Base-by-base conservation (phyloP, 2,113 vertebrate species). In the Barbus barbus region DNA sequence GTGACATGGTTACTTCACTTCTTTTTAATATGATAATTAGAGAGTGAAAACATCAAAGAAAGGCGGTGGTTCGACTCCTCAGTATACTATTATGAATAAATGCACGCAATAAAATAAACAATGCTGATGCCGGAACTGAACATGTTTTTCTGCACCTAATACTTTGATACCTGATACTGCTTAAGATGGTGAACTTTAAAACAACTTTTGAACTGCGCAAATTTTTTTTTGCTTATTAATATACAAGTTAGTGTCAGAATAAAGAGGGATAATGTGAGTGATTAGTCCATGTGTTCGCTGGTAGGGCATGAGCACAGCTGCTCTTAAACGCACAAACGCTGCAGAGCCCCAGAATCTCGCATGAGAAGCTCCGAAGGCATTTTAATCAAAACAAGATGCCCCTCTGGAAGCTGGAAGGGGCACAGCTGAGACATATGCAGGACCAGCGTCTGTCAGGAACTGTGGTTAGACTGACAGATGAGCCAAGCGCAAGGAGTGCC, bases 301-400 rank as follows among this genome's bases (percentile, higher is more conserved):
- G 77, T 53, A 81, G 76, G 53, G 36, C 48, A 31, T 5, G 65
- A 82, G 26, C 46, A 38, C 76, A 85, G 85, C 84, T 87, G 85
- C 85, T 85, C 65, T 46, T 53, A 63, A 84, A 77, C 3, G 61
- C 53, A 72, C 65, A 9, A 61, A 28, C 26, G 71, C 74, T 14
- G 81, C 78, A 20, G 61, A 86, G 86, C 77, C 78, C 51, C 77
- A 58, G 81, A 83, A 82, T 85, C 82, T 90, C 13, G 86, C 87
- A 87, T 83, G 89, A 88, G 87, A 86, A 86, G 84, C 82, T 48
- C 46, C 20, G 65, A 87, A 86, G 78, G 85, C 86, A 88, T 90
- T 88, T 90, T 88, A 90, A 90, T 88, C 84, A 81, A 85, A 87
- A 86, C 87, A 90, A 90, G 86, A 88, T 90, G 89, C 86, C 82